Conservation (phyloP, 2,797 vertebrate species). For the Arnoldichthys spilopterus region DNA sequence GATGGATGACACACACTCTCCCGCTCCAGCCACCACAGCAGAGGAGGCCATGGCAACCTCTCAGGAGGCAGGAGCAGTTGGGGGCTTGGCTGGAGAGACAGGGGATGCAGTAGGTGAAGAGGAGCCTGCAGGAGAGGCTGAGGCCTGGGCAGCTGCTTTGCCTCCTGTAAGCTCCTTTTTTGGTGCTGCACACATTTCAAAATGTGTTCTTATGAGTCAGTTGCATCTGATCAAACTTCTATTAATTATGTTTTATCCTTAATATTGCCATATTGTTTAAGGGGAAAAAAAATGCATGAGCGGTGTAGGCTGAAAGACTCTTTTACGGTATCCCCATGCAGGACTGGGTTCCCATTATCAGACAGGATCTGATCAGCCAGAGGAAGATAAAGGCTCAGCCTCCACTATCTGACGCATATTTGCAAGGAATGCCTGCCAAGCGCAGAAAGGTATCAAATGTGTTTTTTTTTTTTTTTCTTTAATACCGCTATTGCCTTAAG, state of each 20-base stretch:
- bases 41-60: constrained; percentile 88
- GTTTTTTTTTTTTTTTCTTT: not conserved
- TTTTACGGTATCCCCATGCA: constrained; percentile 53
- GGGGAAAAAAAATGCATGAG: not conserved
- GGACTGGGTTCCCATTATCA: constrained; percentile 95
- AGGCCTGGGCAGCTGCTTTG: constrained; percentile 87
- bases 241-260: not conserved
- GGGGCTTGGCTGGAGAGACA: constrained; percentile 68
- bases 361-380: constrained; percentile 89
- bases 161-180: constrained; percentile 80
- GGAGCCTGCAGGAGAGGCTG: constrained; percentile 76
- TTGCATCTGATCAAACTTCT: too few species aligned
- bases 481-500: too few species aligned
- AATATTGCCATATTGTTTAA: not conserved
- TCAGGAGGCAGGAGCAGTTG: constrained; percentile 69
- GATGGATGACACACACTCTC: constrained; percentile 81
- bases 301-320: not conserved
- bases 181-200: too few species aligned
- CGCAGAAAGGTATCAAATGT: constrained; percentile 84
- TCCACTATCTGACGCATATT: constrained; percentile 88
- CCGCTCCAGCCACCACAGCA: constrained; percentile 88
- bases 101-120: constrained; percentile 75
- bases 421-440: constrained; percentile 93
- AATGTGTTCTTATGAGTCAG: not conserved
- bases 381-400: constrained; percentile 92